Base-by-base conservation (phyloP, 2,888 invertebrate genomes). In the Ophioninae sp. region DNA sequence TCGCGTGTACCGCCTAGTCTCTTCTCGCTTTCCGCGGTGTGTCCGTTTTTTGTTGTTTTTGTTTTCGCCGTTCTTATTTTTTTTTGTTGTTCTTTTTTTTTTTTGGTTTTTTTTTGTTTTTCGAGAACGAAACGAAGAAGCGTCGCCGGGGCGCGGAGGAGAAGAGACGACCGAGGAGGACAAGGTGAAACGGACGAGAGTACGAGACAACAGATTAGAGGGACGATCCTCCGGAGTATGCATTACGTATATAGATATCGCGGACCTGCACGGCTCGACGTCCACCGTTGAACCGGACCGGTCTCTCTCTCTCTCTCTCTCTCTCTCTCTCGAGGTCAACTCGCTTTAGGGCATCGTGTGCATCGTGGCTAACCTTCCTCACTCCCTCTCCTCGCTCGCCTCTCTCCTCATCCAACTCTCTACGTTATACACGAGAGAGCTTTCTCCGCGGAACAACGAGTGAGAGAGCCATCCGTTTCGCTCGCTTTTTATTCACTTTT, bases 321-420 rank as follows among this genome's bases (percentile, higher is more conserved):
- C 86, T 87, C 87, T 87, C 44, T 44, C 88, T 88, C 89, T 88
- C 83, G 90, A 91, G 92, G 92, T 92, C 92, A 92, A 91, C 88
- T 90, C 87, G 92, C 92, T 92, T 91, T 92, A 89, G 92, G 92
- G 92, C 92, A 92, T 92, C 92, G 89, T 90, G 90, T 90, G 86
- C 88, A 87, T 89, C 90, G 92, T 92, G 92, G 44, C 92, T 88
- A 88, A 89, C 89, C 89, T 88, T 82, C 74, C 80, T 88, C 88
- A 50, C 65, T 61, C 61, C 30, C 68, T 50, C 56, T 70, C 30
- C 68, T 50, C 61, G 21, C 21, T 21, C 30, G 59, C 41, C 65
- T 41, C 69, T 61, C 69, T 59, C 44, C 30, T n/a, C 57, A 7
- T 61, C 39, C 39, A 37, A 76, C 76, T 79, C 77, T 73, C 20